Evolutionary conservation across 37 sponge, comb jelly and placozoan genomes (phyloP).

Genomic region (Petrosia ficiformis): DNA sequence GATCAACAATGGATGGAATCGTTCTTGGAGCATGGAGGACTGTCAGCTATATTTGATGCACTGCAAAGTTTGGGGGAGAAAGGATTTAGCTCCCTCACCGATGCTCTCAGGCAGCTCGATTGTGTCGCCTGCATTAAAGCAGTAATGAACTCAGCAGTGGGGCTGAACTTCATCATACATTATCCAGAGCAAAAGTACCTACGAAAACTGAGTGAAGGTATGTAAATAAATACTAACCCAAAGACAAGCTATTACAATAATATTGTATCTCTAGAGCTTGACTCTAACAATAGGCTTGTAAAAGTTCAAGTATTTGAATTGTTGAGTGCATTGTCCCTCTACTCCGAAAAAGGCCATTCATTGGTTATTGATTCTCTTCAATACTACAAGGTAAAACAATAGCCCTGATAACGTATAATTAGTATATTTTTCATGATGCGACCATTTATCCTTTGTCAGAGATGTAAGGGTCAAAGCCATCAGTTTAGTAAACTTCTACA

Average conservation of each 20-base stretch:
- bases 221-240: conserved; percentile 22
- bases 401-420: not conserved
- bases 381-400: conserved; percentile 66
- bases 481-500: conserved; percentile 74
- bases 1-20: conserved; percentile 84
- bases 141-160: conserved; percentile 81
- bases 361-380: conserved; percentile 70
- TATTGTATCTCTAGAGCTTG: conserved; percentile 58
- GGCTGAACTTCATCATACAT: conserved; percentile 75
- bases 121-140: conserved; percentile 86
- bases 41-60: conserved; percentile 77
- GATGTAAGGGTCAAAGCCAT: conserved; percentile 49
- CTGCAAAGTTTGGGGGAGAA: conserved; percentile 60
- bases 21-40: conserved; percentile 79
- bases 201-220: conserved; percentile 61
- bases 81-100: conserved; percentile 68
- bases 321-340: conserved; percentile 85
- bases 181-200: conserved; percentile 44
- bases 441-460: no score
- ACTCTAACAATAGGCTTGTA: conserved; percentile 82
- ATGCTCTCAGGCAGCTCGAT: conserved; percentile 84
- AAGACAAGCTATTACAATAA: conserved; percentile 38
- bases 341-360: conserved; percentile 73
- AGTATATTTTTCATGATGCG: not conserved
- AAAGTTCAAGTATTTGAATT: conserved; percentile 90